A percentile compares a stretch with the other conserved stretches of the same genome.
phyloP scores from a whole-genome alignment of 1,140 invertebrate genomes.

The Cotesia vestalis region DNA sequence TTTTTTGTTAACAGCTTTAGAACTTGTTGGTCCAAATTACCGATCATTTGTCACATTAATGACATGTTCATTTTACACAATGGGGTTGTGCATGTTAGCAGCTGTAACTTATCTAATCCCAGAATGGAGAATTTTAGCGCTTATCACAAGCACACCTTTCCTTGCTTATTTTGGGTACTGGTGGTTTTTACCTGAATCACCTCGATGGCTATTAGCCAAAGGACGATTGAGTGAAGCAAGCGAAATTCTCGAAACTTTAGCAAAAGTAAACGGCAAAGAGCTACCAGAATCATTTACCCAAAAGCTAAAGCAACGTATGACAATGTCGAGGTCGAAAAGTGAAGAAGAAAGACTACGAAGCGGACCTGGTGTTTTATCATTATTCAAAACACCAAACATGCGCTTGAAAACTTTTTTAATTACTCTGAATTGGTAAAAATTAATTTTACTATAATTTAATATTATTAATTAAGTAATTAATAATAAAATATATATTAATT shows the following conservation, averaged over 20 bases:
- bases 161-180: constrained; percentile 85
- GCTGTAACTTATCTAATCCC: constrained; percentile 82
- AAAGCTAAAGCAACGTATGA: constrained; percentile 76
- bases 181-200: constrained; percentile 86
- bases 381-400: constrained; percentile 88
- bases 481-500: background rate
- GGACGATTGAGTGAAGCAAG: constrained; percentile 82
- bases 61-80: constrained; percentile 89
- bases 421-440: constrained; percentile 76
- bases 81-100: constrained; percentile 83
- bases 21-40: constrained; percentile 89
- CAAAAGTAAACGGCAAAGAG: constrained; percentile 78
- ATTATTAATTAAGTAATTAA: background rate
- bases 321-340: constrained; percentile 72
- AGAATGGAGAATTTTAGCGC: constrained; percentile 81
- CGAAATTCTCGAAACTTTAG: constrained; percentile 78
- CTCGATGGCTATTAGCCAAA: constrained; percentile 83
- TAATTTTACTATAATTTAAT: constrained; percentile 47
- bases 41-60: constrained; percentile 89
- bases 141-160: constrained; percentile 85
- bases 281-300: constrained; percentile 77
- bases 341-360: constrained; percentile 70
- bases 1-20: constrained; percentile 75
- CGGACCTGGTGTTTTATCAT: constrained; percentile 74
- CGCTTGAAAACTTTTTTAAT: constrained; percentile 76